phyloP scores from a whole-genome alignment of 2,888 invertebrate genomes.

The Gymnoscelis rufifasciata region DNA sequence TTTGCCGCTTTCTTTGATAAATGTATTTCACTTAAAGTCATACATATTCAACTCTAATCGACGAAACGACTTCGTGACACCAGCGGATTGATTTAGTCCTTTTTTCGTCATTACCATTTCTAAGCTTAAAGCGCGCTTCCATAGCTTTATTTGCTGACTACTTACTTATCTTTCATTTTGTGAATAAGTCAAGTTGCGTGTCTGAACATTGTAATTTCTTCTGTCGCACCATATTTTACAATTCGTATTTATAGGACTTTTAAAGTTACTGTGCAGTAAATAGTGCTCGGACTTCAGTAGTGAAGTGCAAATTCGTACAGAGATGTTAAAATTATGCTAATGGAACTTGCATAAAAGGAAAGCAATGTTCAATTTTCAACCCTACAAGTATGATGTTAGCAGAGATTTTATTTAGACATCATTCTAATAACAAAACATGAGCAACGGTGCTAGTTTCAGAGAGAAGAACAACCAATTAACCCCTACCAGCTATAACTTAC shows the following conservation, averaged over 20 bases:
- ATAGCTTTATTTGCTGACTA: constrained; percentile 19
- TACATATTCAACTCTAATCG: constrained; percentile 20
- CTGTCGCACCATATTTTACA: constrained; percentile 28
- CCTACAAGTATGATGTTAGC: not conserved
- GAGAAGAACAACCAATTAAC: not conserved
- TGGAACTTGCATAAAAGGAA: constrained; percentile 2
- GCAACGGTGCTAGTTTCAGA: not conserved
- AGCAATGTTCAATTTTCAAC: not conserved
- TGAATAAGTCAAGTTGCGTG: constrained; percentile 34
- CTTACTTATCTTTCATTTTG: constrained; percentile 26
- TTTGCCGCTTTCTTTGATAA: constrained; percentile 10
- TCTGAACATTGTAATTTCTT: constrained; percentile 35
- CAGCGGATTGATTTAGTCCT: constrained; percentile 14
- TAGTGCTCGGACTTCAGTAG: constrained; percentile 31
- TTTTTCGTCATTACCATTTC: constrained; percentile 19
- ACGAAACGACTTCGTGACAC: constrained; percentile 15
- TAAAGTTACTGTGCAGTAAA: constrained; percentile 40
- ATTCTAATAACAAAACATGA: not conserved
- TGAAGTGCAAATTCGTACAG: constrained; percentile 24
- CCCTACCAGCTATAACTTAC: not conserved
- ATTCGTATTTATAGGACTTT: constrained; percentile 33
- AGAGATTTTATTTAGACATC: not conserved
- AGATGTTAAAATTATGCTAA: constrained; percentile 15
- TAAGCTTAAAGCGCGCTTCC: constrained; percentile 9
- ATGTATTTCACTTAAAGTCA: constrained; percentile 16